These are phyloP conservation scores for Xanthorhoe designata DNA, from an alignment of 2,888 invertebrate genomes.

Conservation along the genomic window DNA sequence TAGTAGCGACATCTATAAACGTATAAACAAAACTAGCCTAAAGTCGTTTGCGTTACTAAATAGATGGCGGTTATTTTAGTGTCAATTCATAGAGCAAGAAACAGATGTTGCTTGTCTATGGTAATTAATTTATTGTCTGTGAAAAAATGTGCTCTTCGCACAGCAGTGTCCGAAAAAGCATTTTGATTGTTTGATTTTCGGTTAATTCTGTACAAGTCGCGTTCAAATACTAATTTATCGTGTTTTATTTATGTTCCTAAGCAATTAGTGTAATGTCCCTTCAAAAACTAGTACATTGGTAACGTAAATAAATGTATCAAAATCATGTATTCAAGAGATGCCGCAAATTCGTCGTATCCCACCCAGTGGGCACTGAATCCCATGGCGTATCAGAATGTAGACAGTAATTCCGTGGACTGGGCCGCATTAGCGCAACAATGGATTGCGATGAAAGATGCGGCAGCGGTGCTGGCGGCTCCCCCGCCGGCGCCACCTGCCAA, in stretches of 20 bases:
- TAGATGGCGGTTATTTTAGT: constrained; percentile 4
- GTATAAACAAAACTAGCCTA: not conserved
- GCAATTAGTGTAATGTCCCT: constrained; percentile 27
- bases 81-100: constrained; percentile 6
- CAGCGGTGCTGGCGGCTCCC: constrained; percentile 84
- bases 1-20: not conserved
- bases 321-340: constrained; percentile 86
- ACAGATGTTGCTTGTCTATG: constrained; percentile 15
- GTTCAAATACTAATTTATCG: not conserved
- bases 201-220: constrained; percentile 12
- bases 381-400: constrained; percentile 92
- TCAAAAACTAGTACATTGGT: constrained; percentile 11
- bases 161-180: constrained; percentile 26
- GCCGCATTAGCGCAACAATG: constrained; percentile 98
- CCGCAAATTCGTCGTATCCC: constrained; percentile 87
- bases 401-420: constrained; percentile 97
- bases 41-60: not conserved
- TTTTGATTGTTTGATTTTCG: constrained; percentile 23
- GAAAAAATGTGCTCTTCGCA: constrained; percentile 26
- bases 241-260: not conserved
- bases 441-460: constrained; percentile 97
- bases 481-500: constrained; percentile 84
- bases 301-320: constrained; percentile 39
- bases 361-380: constrained; percentile 94
- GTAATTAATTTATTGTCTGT: constrained; percentile 22